A percentile compares a stretch with the other conserved stretches of the same genome.
Evolutionary conservation across 1,140 invertebrate genomes (phyloP).

Genomic region (Drosophila tristis): DNA sequence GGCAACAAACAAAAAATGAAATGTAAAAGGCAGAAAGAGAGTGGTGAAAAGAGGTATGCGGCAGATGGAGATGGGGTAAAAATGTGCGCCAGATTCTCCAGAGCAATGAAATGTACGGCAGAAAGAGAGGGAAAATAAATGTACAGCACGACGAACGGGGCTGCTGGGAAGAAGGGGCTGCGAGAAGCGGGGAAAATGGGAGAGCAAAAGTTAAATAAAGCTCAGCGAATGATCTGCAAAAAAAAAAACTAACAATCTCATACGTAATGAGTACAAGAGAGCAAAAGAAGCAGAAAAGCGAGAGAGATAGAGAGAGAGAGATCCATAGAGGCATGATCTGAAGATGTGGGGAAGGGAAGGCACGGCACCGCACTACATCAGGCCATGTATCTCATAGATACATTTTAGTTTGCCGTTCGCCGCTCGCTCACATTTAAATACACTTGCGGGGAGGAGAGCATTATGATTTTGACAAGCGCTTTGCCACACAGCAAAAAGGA

Average conservation of each 20-base stretch:
- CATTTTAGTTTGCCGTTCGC: constrained; percentile 70
- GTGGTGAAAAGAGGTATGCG: constrained; percentile 5
- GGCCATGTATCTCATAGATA: constrained; percentile 78
- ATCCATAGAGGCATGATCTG: neutral
- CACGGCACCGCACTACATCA: constrained; percentile 49
- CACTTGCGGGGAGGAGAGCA: no score
- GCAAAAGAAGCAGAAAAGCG: constrained; percentile 8
- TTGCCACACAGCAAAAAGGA: no score
- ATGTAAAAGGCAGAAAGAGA: constrained; percentile 55
- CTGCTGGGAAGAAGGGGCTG: neutral
- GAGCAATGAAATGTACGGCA: constrained; percentile 5
- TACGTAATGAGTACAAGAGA: constrained; percentile 69
- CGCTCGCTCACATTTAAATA: constrained; percentile 43
- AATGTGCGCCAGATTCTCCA: constrained; percentile 27
- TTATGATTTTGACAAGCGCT: no score
- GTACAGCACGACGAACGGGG: constrained; percentile 57
- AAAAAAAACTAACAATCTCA: constrained; percentile 69
- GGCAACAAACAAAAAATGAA: constrained; percentile 71
- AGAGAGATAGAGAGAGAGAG: constrained; percentile 10
- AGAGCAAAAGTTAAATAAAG: constrained; percentile 83
- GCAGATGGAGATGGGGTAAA: neutral
- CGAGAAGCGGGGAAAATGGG: constrained; percentile 19
- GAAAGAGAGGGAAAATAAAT: constrained; percentile 14
- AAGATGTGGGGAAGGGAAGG: neutral
- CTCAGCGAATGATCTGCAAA: constrained; percentile 79